Evolutionary conservation across 2,797 vertebrate species (phyloP), one percentile per base, ranked within the genome.

Genomic region (Garrulus glandarius): DNA sequence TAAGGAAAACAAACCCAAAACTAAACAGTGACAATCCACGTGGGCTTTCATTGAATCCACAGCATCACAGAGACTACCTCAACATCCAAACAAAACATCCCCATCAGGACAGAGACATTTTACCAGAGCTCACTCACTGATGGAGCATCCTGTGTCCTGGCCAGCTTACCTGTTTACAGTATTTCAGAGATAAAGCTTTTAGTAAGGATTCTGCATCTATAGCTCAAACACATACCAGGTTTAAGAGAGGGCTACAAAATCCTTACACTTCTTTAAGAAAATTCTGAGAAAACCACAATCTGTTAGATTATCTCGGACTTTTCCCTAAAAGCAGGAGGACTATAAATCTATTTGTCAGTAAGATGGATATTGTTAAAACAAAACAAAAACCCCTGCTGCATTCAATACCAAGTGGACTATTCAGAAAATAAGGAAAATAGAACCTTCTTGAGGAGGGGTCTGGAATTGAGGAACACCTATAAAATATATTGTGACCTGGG

Each of bases 1-100:
- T 75, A 78, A 84, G 90, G 79, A 94, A 89, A 87, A 82, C 29
- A 79, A 95, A 89, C 37, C 22, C 70, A 49, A 59, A 89, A 81
- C 24, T 7, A 22, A 27, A 29, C 6, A 34, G 15, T 6, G 64
- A 83, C 87, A 78, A 59, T 29, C 67, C 60, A 37, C 1, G 13
- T 10, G 27, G 56, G 43, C 61, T 78, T 74, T 72, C 65, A n/a
- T 27, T 29, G 56, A 70, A 67, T 21, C 61, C 10, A 0, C 52
- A 70, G 14, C 27, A n/a, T 5, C 61, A 57, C 16, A 89, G 65
- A 50, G 86, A 78, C 44, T 11, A 46, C 57, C 16, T 17, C 30
- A 81, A 22, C 16, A 50, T 29, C 53, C 60, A 57, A 24, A 43
- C 43, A 39, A 47, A 81, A 59, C 10, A 74, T 15, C 6, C 32